Conservation (phyloP, 1,140 invertebrate genomes). For the Monochamus saltuarius region DNA sequence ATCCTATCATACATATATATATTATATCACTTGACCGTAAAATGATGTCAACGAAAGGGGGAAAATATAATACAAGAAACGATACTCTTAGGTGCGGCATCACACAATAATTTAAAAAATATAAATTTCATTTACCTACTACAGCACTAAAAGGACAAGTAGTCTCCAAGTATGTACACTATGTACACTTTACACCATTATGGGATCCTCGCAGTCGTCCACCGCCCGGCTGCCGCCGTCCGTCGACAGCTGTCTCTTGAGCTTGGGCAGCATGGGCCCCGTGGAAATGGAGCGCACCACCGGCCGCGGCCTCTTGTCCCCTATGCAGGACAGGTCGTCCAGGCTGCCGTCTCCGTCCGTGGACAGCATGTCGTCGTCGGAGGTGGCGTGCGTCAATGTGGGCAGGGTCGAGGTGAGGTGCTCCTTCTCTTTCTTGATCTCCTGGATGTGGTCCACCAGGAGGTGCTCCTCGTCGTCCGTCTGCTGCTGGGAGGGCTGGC, state of each 20-base stretch:
- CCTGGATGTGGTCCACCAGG: slow-evolving; percentile 71
- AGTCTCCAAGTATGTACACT: slow-evolving; percentile 21
- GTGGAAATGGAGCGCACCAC: slow-evolving; percentile 46
- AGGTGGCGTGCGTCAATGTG: slow-evolving; percentile 73
- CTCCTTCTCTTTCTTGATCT: slow-evolving; percentile 78
- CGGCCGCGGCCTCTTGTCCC: slow-evolving; percentile 38
- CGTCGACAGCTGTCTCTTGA: slow-evolving; percentile 48
- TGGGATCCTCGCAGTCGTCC: slow-evolving; percentile 50
- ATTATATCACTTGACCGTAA: slow-evolving; percentile 21
- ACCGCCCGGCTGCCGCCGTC: slow-evolving; percentile 43
- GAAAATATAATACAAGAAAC: slow-evolving; percentile 12
- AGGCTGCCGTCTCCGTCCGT: slow-evolving; percentile 69
- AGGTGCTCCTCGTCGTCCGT: slow-evolving; percentile 67
- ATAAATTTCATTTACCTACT: slow-evolving; percentile 23
- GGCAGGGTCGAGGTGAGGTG: slow-evolving; percentile 78
- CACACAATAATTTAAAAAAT: slow-evolving; percentile 26
- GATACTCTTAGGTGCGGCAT: slow-evolving; percentile 20
- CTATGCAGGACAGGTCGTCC: slow-evolving; percentile 58
- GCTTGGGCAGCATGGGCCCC: slow-evolving; percentile 35
- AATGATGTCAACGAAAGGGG: slow-evolving; percentile 9
- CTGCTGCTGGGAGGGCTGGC: slow-evolving; percentile 46
- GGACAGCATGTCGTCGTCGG: slow-evolving; percentile 80
- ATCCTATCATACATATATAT: slow-evolving; percentile 2
- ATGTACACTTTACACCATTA: slow-evolving; percentile 47
- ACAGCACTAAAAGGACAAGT: too few species aligned